Conservation (phyloP, 1,140 invertebrate species). For the Temnothorax curvispinosus region DNA sequence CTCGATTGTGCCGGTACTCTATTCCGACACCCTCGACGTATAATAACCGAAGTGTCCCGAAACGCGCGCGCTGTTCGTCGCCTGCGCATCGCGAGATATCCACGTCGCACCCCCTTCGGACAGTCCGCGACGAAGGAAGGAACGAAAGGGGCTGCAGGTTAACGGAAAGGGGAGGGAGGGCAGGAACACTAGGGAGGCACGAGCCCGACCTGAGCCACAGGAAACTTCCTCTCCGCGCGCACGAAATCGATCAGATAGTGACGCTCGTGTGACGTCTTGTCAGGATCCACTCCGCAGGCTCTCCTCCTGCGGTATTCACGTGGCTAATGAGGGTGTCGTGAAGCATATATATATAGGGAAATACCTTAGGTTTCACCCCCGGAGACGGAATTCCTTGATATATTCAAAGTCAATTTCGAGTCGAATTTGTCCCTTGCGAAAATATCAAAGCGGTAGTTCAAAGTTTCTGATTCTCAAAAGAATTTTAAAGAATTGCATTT, state of each 20-base stretch:
- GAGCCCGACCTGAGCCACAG: constrained; percentile 52
- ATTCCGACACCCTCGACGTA: constrained; percentile 24
- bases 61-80: constrained; percentile 24
- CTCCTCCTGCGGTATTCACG: constrained; percentile 21
- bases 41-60: constrained; percentile 48
- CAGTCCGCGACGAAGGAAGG: constrained; percentile 26
- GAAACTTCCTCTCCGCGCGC: constrained; percentile 52
- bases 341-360: background rate
- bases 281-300: background rate
- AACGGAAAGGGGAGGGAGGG: constrained; percentile 23
- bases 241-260: constrained; percentile 52
- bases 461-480: background rate
- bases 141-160: constrained; percentile 5
- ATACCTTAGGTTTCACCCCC: background rate
- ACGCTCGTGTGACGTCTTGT: constrained; percentile 49
- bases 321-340: constrained; percentile 20
- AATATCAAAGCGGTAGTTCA: background rate
- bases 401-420: constrained; percentile 6
- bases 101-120: constrained; percentile 35
- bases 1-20: background rate
- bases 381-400: background rate
- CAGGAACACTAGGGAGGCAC: constrained; percentile 29
- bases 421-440: background rate
- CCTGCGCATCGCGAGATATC: constrained; percentile 45
- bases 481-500: background rate